Percentiles rank a stretch among this genome's conserved stretches.
These are phyloP conservation scores for Athalia circularis DNA, from an alignment of 2,888 invertebrate genomes.

Conservation along the genomic window DNA sequence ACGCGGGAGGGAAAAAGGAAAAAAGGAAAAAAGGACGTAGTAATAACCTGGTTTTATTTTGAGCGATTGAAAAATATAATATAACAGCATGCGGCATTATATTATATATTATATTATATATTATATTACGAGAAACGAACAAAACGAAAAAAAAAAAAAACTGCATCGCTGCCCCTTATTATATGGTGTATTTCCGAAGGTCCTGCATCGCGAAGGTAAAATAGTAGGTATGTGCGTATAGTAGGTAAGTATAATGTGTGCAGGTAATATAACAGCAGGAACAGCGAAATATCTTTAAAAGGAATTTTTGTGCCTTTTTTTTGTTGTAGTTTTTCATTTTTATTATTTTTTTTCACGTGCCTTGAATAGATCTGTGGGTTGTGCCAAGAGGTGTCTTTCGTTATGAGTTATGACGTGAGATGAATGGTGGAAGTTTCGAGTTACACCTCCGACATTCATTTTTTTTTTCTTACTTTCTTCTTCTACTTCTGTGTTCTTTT, in stretches of 20 bases:
- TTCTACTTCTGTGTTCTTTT: background rate
- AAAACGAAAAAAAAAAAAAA: background rate
- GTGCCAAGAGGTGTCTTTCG: constrained; percentile 59
- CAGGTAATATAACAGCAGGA: constrained; percentile 51
- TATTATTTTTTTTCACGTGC: constrained; percentile 66
- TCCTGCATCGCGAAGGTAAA: no score
- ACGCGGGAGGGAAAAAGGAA: no score
- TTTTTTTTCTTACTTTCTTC: constrained; percentile 8
- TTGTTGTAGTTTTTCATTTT: no score
- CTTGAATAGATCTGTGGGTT: constrained; percentile 58
- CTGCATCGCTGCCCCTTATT: background rate
- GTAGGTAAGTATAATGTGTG: constrained; percentile 59
- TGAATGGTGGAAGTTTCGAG: constrained; percentile 67
- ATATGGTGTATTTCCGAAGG: background rate
- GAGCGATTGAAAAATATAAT: no score
- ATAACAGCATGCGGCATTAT: no score
- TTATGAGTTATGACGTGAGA: constrained; percentile 65
- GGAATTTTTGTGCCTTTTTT: no score
- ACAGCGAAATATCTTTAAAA: no score
- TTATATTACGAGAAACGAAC: background rate
- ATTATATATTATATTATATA: background rate
- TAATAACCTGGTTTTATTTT: no score
- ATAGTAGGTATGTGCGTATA: background rate
- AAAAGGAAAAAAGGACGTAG: no score
- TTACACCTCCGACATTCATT: constrained; percentile 56